These are phyloP conservation scores for Cerceris rybyensis DNA, from an alignment of 2,888 invertebrate genomes.

Conservation along the genomic window DNA sequence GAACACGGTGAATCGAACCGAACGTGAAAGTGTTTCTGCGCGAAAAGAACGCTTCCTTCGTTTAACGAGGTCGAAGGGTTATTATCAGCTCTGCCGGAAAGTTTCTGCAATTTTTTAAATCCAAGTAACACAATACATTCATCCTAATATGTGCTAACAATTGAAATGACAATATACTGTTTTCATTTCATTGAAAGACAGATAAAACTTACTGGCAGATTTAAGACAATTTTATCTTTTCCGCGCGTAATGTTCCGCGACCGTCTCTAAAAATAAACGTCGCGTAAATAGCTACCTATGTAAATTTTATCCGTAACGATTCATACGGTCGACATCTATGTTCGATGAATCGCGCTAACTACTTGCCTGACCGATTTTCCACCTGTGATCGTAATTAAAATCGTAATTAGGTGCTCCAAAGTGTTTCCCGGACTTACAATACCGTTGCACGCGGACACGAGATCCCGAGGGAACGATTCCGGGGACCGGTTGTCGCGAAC, in stretches of 20 bases:
- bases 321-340: too few species aligned
- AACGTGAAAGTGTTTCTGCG: too few species aligned
- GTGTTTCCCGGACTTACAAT: conserved; percentile 35
- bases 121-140: too few species aligned
- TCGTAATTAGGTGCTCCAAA: conserved; percentile 39
- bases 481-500: conserved; percentile 63
- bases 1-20: too few species aligned
- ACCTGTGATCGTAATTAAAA: neutral
- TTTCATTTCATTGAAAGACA: too few species aligned
- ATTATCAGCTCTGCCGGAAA: too few species aligned
- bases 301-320: neutral
- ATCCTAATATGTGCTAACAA: too few species aligned
- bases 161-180: too few species aligned
- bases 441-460: conserved; percentile 15
- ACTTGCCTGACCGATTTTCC: neutral
- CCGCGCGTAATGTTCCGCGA: neutral
- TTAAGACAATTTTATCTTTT: neutral
- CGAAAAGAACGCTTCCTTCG: too few species aligned
- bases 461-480: conserved; percentile 38
- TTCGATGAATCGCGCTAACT: neutral
- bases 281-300: neutral
- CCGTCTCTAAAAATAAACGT: neutral
- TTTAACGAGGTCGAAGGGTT: too few species aligned
- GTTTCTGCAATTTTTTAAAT: too few species aligned
- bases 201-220: too few species aligned